These are phyloP conservation scores for Tanaodytes sp. DNA, from an alignment of 2,888 invertebrate species.

Conservation along the genomic window DNA sequence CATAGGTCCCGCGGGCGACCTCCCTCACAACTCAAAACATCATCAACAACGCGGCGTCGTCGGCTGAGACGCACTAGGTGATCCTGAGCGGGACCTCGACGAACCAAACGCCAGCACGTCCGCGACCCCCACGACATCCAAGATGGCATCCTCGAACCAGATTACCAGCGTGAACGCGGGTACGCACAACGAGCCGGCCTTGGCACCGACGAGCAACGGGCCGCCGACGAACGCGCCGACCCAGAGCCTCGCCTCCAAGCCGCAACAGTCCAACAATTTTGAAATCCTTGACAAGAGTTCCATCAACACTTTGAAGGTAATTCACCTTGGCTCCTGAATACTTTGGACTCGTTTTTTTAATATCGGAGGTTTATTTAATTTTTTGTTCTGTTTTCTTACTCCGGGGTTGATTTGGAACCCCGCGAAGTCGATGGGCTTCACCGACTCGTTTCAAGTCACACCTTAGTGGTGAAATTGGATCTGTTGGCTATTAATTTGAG, in stretches of 20 bases:
- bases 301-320: constrained; percentile 72
- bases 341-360: too few relatives aligned
- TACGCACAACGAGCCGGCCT: constrained; percentile 56
- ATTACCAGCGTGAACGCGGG: constrained; percentile 57
- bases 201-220: constrained; percentile 57
- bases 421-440: too few relatives aligned
- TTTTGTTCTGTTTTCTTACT: too few relatives aligned
- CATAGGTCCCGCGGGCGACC: not conserved
- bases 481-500: too few relatives aligned
- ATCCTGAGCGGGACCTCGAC: not conserved
- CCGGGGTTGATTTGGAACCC: too few relatives aligned
- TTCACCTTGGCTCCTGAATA: too few relatives aligned
- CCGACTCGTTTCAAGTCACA: too few relatives aligned
- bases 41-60: constrained; percentile 4
- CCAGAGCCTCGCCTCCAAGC: constrained; percentile 20
- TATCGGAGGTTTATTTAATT: too few relatives aligned
- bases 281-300: constrained; percentile 71
- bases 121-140: constrained; percentile 25
- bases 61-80: constrained; percentile 19
- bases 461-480: too few relatives aligned
- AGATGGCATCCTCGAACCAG: constrained; percentile 69
- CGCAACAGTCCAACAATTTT: constrained; percentile 62
- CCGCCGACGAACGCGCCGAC: constrained; percentile 58
- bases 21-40: not conserved
- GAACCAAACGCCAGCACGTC: not conserved